Evolutionary conservation across 2,113 vertebrate genomes (phyloP).

Genomic region (Tyto alba): DNA sequence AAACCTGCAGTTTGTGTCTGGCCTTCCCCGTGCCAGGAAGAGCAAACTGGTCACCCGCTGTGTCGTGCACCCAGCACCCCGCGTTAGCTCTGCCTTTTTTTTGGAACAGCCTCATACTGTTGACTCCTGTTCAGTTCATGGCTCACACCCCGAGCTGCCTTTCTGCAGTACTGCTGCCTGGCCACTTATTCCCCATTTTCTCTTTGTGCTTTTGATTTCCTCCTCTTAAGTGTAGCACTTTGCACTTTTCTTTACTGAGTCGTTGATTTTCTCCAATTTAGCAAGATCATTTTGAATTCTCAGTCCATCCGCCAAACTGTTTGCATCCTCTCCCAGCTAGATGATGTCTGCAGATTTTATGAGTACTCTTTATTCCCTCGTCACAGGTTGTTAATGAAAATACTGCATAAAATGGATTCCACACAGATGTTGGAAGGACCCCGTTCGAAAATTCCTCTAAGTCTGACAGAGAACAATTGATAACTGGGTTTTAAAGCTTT

Average conservation of each 20-base stretch:
- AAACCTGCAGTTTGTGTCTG: background rate
- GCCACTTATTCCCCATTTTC: conserved; percentile 36
- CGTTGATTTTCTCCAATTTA: conserved; percentile 59
- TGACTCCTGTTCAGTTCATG: background rate
- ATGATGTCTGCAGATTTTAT: conserved; percentile 64
- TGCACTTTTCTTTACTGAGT: conserved; percentile 48
- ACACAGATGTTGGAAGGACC: conserved; percentile 41
- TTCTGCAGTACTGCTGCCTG: background rate
- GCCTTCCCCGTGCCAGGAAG: background rate
- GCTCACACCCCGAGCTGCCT: background rate
- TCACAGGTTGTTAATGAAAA: conserved; percentile 67
- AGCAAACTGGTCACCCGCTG: background rate
- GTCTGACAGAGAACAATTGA: background rate
- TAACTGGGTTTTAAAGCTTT: background rate
- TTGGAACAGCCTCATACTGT: background rate
- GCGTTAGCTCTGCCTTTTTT: background rate
- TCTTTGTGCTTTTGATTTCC: conserved; percentile 54
- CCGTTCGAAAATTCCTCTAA: background rate
- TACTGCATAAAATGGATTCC: conserved; percentile 54
- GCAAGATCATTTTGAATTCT: conserved; percentile 57
- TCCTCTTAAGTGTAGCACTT: conserved; percentile 47
- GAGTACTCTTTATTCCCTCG: conserved; percentile 59
- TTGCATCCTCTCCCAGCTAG: conserved; percentile 61
- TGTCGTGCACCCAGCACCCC: background rate
- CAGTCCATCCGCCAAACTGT: conserved; percentile 54